phyloP scores from a whole-genome alignment of 2,888 invertebrate species.

The Strigamia transsilvanica region DNA sequence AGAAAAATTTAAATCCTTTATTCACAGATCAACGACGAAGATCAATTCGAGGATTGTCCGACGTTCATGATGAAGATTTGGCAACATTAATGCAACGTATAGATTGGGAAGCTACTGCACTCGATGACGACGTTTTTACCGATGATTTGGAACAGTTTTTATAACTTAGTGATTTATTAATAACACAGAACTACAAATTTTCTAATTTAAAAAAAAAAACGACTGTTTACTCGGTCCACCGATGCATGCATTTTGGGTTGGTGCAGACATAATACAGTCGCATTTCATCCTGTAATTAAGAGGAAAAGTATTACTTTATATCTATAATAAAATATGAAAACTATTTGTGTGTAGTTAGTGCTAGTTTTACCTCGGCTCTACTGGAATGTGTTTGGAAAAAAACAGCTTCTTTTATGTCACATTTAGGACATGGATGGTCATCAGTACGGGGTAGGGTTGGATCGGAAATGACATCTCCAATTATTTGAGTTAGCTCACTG shows the following conservation, averaged over 20 bases:
- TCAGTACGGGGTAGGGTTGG: constrained; percentile 97
- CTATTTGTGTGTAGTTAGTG: too few relatives aligned
- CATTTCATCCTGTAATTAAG: constrained; percentile 81
- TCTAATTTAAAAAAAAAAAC: not conserved
- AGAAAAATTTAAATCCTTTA: not conserved
- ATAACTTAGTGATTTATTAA: not conserved
- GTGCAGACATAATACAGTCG: constrained; percentile 96
- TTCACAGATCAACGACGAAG: not conserved
- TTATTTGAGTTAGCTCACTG: constrained; percentile 96
- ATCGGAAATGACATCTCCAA: constrained; percentile 97
- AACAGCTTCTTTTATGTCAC: constrained; percentile 92
- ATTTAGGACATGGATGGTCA: constrained; percentile 97
- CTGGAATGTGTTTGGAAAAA: constrained; percentile 98
- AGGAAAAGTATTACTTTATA: constrained; percentile 1
- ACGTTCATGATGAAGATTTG: constrained; percentile 6
- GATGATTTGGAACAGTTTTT: not conserved
- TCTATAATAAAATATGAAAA: too few relatives aligned
- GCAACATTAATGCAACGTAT: not conserved
- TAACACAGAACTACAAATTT: not conserved
- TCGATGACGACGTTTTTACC: constrained; percentile 18
- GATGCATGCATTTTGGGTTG: constrained; percentile 86
- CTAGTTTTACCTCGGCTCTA: constrained; percentile 78
- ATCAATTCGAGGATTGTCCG: constrained; percentile 24
- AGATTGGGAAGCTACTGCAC: not conserved
- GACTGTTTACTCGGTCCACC: constrained; percentile 85